Percentiles rank a stretch among this genome's conserved stretches.
phyloP scores from a whole-genome alignment of 2,797 vertebrate genomes.

The Hemitrygon akajei region DNA sequence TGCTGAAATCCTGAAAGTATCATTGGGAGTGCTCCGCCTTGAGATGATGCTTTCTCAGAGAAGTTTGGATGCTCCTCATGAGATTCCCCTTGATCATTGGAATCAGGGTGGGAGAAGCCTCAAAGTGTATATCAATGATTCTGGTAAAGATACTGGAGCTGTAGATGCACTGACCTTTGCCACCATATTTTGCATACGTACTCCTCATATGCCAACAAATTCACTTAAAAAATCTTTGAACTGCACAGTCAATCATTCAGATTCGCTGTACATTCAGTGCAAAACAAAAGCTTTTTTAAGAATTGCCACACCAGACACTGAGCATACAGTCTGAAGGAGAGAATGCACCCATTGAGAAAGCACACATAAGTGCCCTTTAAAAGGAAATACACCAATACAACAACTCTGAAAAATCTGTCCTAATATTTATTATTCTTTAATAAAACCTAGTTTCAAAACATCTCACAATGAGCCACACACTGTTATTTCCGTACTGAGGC shows the following conservation, averaged over 20 bases:
- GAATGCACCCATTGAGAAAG: no score
- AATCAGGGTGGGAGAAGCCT: neutral
- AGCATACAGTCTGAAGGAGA: no score
- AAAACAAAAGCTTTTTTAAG: no score
- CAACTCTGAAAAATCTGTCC: neutral
- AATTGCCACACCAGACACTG: no score
- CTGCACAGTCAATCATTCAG: no score
- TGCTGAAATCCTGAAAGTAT: neutral
- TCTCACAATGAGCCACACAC: neutral
- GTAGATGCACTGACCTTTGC: neutral
- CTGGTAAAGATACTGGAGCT: neutral
- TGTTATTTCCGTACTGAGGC: neutral
- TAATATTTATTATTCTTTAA: neutral
- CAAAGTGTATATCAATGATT: neutral
- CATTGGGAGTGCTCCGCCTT: neutral
- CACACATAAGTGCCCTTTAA: no score
- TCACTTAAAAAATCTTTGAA: no score
- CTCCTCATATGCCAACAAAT: neutral
- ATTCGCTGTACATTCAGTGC: no score
- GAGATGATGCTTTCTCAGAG: neutral
- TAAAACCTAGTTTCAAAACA: neutral
- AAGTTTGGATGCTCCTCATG: neutral
- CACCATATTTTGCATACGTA: neutral
- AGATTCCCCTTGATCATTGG: neutral
- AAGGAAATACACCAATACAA: no score